These are phyloP conservation scores for Leptinotarsa rubiginosa DNA, from an alignment of 2,888 invertebrate genomes.

Conservation along the genomic window DNA sequence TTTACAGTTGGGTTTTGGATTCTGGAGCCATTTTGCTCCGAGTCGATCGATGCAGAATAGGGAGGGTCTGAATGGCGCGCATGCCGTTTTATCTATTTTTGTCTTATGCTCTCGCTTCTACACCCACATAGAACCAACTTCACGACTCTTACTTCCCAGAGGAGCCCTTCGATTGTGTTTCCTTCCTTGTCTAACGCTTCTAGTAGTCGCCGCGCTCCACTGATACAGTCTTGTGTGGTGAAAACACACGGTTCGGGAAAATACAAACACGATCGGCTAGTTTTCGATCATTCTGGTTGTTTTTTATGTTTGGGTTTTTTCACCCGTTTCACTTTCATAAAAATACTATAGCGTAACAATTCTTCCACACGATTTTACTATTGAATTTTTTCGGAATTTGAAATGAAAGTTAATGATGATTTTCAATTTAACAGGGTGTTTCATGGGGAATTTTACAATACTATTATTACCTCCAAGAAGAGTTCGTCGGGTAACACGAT, in stretches of 20 bases:
- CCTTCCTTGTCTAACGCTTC: conserved; percentile 43
- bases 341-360: conserved; percentile 26
- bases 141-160: conserved; percentile 54
- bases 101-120: conserved; percentile 66
- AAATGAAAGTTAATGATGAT: not conserved
- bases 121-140: conserved; percentile 59
- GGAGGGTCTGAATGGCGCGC: conserved; percentile 65
- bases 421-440: too few relatives aligned
- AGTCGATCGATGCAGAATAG: conserved; percentile 66
- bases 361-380: not conserved
- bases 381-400: not conserved
- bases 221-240: conserved; percentile 39
- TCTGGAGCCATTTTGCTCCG: conserved; percentile 67
- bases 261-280: conserved; percentile 34
- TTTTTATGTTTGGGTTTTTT: conserved; percentile 37
- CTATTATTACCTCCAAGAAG: too few relatives aligned
- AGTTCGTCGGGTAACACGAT: too few relatives aligned
- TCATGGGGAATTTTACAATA: too few relatives aligned
- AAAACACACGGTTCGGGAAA: conserved; percentile 29
- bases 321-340: conserved; percentile 41
- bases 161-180: conserved; percentile 44
- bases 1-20: conserved; percentile 65
- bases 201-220: conserved; percentile 35
- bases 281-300: conserved; percentile 27
- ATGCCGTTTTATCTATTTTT: conserved; percentile 68